Percentiles rank a stretch among this genome's conserved stretches.
phyloP scores from a whole-genome alignment of 2,113 vertebrate genomes.

The Spilogale gracilis region DNA sequence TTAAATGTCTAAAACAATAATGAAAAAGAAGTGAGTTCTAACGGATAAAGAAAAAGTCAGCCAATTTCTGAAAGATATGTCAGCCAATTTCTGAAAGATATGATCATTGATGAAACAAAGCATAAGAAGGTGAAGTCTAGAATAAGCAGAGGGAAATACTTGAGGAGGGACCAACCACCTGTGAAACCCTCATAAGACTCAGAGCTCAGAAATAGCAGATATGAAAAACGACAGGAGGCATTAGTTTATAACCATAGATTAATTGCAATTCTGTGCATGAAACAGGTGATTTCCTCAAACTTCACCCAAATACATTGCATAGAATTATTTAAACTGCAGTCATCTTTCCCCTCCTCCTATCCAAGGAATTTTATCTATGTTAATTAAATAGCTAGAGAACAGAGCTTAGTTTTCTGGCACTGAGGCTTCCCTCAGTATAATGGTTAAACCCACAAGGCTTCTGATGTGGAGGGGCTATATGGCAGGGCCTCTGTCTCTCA shows the following conservation, averaged over 20 bases:
- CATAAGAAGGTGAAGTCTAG: not conserved
- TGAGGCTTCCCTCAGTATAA: not conserved
- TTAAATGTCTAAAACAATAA: not conserved
- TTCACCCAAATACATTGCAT: not conserved
- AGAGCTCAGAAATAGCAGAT: not conserved
- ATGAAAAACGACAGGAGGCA: not conserved
- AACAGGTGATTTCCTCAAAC: not conserved
- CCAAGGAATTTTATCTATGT: not conserved
- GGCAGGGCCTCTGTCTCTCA: not conserved
- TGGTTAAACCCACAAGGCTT: not conserved
- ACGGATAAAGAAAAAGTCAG: not conserved
- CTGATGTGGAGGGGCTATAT: not conserved
- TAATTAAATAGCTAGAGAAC: not conserved
- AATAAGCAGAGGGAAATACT: not conserved
- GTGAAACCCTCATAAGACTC: not conserved
- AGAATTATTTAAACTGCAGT: not conserved
- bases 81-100: not conserved
- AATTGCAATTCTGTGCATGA: not conserved
- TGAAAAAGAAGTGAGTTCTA: not conserved
- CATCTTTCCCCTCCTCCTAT: too few species aligned
- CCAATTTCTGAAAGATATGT: not conserved
- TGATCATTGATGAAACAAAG: not conserved
- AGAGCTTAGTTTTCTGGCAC: not conserved
- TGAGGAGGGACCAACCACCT: not conserved
- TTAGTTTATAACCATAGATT: not conserved